Conservation (phyloP, 2,888 invertebrate species). For the Luperina nickerlii region DNA sequence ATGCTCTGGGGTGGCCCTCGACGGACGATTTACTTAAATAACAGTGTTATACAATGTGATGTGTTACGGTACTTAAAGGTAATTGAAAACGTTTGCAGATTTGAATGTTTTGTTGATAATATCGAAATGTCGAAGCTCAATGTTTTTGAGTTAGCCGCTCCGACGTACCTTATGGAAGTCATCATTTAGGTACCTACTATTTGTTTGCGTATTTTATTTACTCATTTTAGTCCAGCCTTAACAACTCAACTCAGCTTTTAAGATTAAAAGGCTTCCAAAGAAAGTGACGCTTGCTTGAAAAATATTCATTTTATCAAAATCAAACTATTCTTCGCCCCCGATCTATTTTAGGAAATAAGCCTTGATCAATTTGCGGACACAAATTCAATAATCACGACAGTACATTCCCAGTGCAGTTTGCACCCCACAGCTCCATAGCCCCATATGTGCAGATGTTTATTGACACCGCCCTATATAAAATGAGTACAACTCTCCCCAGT, state of each 20-base stretch:
- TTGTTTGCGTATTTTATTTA: background rate
- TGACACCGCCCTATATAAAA: slow-evolving; percentile 74
- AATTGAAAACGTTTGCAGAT: slow-evolving; percentile 12
- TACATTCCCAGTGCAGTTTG: slow-evolving; percentile 33
- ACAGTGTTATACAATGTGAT: slow-evolving; percentile 66
- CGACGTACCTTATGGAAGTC: background rate
- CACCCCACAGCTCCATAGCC: slow-evolving; percentile 34
- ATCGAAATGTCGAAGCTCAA: background rate
- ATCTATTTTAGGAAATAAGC: slow-evolving; percentile 34
- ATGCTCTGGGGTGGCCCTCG: slow-evolving; percentile 74
- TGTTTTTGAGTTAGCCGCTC: background rate
- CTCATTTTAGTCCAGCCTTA: background rate
- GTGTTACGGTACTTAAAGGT: slow-evolving; percentile 39
- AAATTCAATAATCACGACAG: slow-evolving; percentile 57
- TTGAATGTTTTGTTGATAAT: slow-evolving; percentile 17
- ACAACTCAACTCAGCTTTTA: background rate
- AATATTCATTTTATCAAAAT: background rate
- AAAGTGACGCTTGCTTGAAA: background rate
- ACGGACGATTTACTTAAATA: slow-evolving; percentile 66
- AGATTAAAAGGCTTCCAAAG: background rate
- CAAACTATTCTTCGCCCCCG: too few species aligned
- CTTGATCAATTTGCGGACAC: slow-evolving; percentile 50
- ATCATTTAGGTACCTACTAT: background rate
- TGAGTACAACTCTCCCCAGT: slow-evolving; percentile 71
- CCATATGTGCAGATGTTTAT: slow-evolving; percentile 71